A percentile compares a stretch with the other conserved stretches of the same genome.
phyloP scores from a whole-genome alignment of 2,113 vertebrate genomes.

The Tyrannus savana region DNA sequence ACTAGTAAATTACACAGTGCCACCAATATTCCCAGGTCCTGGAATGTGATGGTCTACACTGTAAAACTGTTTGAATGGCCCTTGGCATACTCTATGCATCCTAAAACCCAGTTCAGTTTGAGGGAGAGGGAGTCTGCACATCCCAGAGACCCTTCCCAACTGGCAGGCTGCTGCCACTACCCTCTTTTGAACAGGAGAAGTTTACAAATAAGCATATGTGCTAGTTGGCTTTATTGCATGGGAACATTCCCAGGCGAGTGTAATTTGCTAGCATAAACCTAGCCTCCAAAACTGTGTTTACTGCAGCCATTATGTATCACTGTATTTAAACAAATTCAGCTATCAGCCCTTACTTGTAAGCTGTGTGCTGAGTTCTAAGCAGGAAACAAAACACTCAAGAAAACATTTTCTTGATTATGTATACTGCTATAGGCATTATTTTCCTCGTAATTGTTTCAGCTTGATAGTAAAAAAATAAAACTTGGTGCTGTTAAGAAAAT shows the following conservation, averaged over 20 bases:
- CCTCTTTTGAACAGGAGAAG: neutral
- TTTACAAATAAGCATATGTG: neutral
- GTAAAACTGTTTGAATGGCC: neutral
- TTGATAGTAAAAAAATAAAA: neutral
- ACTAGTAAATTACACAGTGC: neutral
- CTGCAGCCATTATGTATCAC: neutral
- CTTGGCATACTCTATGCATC: neutral
- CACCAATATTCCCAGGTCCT: neutral
- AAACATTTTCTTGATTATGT: neutral
- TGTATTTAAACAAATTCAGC: conserved; percentile 40
- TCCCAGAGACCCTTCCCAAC: neutral
- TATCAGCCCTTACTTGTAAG: neutral
- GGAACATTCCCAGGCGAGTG: neutral
- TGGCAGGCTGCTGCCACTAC: neutral
- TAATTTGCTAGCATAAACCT: neutral
- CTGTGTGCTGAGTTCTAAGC: neutral
- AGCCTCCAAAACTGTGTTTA: conserved; percentile 26
- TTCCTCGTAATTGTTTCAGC: conserved; percentile 10
- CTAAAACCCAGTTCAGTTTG: neutral
- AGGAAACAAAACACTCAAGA: conserved; percentile 12
- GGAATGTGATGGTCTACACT: neutral
- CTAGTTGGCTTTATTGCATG: neutral
- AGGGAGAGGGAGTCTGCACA: neutral
- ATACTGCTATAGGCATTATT: neutral
- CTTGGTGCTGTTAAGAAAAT: neutral